These are phyloP conservation scores for Pegoplata infirma DNA, from an alignment of 2,888 invertebrate species.

Conservation along the genomic window DNA sequence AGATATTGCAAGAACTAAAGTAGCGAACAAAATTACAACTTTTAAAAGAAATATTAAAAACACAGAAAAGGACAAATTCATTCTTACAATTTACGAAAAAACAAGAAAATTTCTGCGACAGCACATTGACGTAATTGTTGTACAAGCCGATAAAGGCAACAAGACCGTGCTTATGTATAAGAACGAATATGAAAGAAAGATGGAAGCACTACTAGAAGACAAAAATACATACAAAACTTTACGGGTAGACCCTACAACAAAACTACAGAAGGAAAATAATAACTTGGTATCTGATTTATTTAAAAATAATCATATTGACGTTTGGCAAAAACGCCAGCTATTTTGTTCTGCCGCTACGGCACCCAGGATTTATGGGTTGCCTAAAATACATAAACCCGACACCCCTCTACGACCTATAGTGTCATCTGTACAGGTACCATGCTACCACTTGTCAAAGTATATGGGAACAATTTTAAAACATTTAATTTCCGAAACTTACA, in stretches of 20 bases:
- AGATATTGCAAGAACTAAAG: too few relatives aligned
- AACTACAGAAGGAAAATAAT: not conserved
- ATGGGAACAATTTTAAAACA: not conserved
- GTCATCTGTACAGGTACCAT: not conserved
- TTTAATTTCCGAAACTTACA: not conserved
- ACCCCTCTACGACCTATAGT: not conserved
- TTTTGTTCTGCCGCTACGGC: not conserved
- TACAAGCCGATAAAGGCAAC: not conserved
- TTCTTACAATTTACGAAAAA: too few relatives aligned
- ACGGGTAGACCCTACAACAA: not conserved
- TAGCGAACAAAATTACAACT: too few relatives aligned
- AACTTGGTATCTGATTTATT: not conserved
- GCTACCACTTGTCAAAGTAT: not conserved
- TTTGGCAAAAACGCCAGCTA: not conserved
- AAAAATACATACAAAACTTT: not conserved
- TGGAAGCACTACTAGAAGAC: too few relatives aligned
- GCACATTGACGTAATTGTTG: not conserved
- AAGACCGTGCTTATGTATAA: not conserved
- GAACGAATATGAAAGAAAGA: not conserved
- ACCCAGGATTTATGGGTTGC: not conserved
- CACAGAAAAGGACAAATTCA: too few relatives aligned
- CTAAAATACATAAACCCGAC: not conserved
- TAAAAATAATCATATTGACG: not conserved
- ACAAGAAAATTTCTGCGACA: not conserved
- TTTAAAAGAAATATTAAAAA: too few relatives aligned